Base-by-base conservation (phyloP, 1,140 invertebrate genomes). In the Aricia agestis region DNA sequence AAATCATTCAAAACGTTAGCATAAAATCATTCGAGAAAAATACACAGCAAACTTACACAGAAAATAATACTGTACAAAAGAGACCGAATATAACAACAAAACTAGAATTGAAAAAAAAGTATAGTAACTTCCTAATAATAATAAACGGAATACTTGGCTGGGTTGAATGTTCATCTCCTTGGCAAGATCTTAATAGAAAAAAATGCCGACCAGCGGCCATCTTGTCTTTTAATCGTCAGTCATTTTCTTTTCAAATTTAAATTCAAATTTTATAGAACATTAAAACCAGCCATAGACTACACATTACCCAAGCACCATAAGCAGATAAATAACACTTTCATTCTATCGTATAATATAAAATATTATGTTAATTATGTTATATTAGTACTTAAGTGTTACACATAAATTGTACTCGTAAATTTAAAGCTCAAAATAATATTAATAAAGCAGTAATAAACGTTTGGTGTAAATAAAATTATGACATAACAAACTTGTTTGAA, bases 301-400 rank as follows among this genome's bases (percentile, higher is more conserved):
- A 81, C 78, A 79, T 52, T 86, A 89, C 85, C 85, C 86, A 89
- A 88, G 84, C 86, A 90, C 86, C 86, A 78, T 75, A 89, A 85
- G 82, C 82, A 68, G 82, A 82, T 84, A 83, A 85, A 85, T 85
- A 87, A 80, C 82, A 74, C 78, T 79, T 77, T 74, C 74, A 68
- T 77, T 85, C 78, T 78, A 81, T 77, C 78, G 84, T 84, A 85
- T 85, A 79, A 81, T 84, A 86, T 80, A 76, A n/a, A n/a, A n/a
- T n/a, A n/a, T n/a, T n/a, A n/a, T n/a, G n/a, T n/a, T n/a, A n/a
- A n/a, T n/a, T n/a, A n/a, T 76, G 73, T 76, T 74, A 74, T 72
- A 52, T 76, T 78, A 70, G 58, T 78, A 80, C 74, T 79, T 82
- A 81, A 72, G 66, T 75, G 76, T 78, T n/a, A n/a, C n/a, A 72